These are phyloP conservation scores for Melospiza georgiana DNA, from an alignment of 2,113 vertebrate species.

Conservation along the genomic window DNA sequence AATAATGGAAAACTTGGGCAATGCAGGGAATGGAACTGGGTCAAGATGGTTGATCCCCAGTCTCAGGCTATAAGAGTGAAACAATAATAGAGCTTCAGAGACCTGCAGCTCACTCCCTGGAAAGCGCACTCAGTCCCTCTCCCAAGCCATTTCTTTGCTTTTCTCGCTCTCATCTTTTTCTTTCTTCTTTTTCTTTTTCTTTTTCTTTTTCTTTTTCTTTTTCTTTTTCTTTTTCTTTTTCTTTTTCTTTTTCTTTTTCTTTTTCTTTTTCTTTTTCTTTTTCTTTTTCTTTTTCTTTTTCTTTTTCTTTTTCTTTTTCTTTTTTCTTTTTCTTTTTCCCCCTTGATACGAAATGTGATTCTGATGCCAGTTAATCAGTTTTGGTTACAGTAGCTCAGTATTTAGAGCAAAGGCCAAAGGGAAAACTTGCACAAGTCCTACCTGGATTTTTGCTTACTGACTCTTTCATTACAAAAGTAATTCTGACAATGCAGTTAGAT, in stretches of 20 bases:
- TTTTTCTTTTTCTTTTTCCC: accelerated
- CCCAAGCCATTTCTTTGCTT: background rate
- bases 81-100: background rate
- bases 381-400: background rate
- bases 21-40: background rate
- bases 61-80: background rate
- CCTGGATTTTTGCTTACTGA: background rate
- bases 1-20: background rate
- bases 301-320: accelerated
- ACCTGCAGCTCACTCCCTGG: background rate
- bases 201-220: background rate
- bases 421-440: background rate
- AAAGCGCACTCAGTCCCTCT: background rate
- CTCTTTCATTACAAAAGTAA: background rate
- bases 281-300: accelerated
- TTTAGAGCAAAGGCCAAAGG: background rate
- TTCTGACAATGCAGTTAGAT: background rate
- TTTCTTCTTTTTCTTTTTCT: accelerated
- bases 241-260: no score
- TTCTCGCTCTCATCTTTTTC: accelerated
- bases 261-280: no score
- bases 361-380: background rate
- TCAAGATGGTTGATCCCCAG: background rate
- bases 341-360: background rate
- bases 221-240: accelerated